Conservation (phyloP, 1,140 invertebrate species). For the Hypothenemus hampei region DNA sequence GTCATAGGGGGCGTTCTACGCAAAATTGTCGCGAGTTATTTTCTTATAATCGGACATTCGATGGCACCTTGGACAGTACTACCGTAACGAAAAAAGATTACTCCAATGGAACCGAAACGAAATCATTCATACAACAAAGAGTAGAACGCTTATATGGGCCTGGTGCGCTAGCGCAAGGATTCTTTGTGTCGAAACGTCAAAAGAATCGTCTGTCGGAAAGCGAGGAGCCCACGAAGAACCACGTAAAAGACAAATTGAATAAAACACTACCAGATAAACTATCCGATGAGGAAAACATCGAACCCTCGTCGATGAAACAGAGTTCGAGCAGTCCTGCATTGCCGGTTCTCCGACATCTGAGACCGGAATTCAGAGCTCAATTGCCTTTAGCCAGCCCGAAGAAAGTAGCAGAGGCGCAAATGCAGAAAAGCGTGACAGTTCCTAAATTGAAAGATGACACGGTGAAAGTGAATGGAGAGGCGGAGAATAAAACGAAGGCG, state of each 20-base stretch:
- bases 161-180: constrained; percentile 75
- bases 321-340: constrained; percentile 48
- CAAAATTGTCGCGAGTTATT: background rate
- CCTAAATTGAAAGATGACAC: constrained; percentile 36
- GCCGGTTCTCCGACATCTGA: constrained; percentile 72
- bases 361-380: constrained; percentile 80
- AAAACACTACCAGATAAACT: constrained; percentile 38
- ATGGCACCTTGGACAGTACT: constrained; percentile 14
- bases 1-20: constrained; percentile 18
- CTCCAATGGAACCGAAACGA: constrained; percentile 50
- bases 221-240: constrained; percentile 18
- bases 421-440: constrained; percentile 42
- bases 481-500: constrained; percentile 15
- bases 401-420: constrained; percentile 28
- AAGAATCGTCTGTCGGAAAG: constrained; percentile 37
- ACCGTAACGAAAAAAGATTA: constrained; percentile 34
- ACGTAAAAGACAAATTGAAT: too few species aligned
- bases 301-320: constrained; percentile 34
- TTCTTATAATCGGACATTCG: background rate
- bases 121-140: constrained; percentile 82
- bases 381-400: constrained; percentile 61
- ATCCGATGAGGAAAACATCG: constrained; percentile 23
- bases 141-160: constrained; percentile 83
- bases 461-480: constrained; percentile 35
- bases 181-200: constrained; percentile 62